These are phyloP conservation scores for Rhorus exstirpatorius DNA, from an alignment of 2,888 invertebrate genomes.

Conservation along the genomic window DNA sequence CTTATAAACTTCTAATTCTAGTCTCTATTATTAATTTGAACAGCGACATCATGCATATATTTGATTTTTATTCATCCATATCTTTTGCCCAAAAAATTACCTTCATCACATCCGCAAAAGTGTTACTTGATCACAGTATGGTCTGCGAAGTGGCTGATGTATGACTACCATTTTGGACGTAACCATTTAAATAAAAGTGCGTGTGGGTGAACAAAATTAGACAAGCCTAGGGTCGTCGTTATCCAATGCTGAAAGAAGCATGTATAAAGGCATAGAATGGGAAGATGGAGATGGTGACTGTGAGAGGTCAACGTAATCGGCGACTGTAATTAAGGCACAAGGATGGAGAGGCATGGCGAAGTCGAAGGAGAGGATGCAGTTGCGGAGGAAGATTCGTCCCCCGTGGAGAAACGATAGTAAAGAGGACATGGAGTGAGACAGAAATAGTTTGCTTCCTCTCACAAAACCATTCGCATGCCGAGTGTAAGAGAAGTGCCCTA, in stretches of 20 bases:
- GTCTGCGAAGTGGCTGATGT: too few relatives aligned
- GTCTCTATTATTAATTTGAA: too few relatives aligned
- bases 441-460: slow-evolving; percentile 55
- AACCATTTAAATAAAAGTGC: too few relatives aligned
- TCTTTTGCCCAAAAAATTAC: too few relatives aligned
- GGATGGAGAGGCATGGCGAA: slow-evolving; percentile 65
- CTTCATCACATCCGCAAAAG: too few relatives aligned
- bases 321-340: slow-evolving; percentile 81
- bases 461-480: slow-evolving; percentile 47
- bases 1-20: too few relatives aligned
- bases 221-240: background rate
- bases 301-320: slow-evolving; percentile 68
- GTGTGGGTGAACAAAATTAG: too few relatives aligned
- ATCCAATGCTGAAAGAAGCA: slow-evolving; percentile 37
- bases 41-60: too few relatives aligned
- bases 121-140: too few relatives aligned
- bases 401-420: slow-evolving; percentile 47
- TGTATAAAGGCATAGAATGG: slow-evolving; percentile 18
- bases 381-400: slow-evolving; percentile 59
- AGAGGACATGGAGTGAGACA: slow-evolving; percentile 66
- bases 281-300: slow-evolving; percentile 56
- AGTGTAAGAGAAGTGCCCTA: slow-evolving; percentile 83
- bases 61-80: too few relatives aligned
- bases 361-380: slow-evolving; percentile 61
- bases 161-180: too few relatives aligned